A percentile compares a stretch with the other conserved stretches of the same genome.
Evolutionary conservation across 2,113 vertebrate genomes (phyloP).

Genomic region (Oreochromis aureus): DNA sequence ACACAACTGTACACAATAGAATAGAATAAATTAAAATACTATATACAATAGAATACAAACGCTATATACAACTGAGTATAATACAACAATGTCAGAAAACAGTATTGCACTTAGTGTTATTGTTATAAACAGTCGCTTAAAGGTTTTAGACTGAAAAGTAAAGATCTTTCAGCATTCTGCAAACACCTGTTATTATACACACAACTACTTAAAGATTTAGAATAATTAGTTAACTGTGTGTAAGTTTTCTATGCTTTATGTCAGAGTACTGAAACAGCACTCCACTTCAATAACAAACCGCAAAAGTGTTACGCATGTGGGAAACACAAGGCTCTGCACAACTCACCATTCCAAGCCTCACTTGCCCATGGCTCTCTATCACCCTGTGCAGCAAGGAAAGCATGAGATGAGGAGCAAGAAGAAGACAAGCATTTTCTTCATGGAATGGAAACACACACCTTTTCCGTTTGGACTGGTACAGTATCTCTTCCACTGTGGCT

Average conservation of each 20-base stretch:
- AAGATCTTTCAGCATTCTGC: neutral
- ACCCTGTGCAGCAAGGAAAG: constrained; percentile 71
- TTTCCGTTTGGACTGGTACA: constrained; percentile 92
- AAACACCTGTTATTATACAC: neutral
- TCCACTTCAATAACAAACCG: neutral
- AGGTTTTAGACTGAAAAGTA: neutral
- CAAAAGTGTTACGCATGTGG: neutral
- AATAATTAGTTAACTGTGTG: neutral
- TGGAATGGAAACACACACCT: constrained; percentile 48
- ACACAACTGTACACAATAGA: no score
- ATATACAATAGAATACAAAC: no score
- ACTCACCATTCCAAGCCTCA: constrained; percentile 91
- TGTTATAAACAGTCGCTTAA: neutral
- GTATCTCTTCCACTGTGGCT: constrained; percentile 91
- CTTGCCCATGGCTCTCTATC: constrained; percentile 86
- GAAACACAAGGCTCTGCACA: neutral
- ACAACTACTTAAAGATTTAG: neutral
- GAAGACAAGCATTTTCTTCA: neutral
- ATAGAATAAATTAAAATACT: no score
- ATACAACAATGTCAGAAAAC: no score
- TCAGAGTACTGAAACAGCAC: neutral
- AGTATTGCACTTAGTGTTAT: no score
- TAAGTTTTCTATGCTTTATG: neutral
- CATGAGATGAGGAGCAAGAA: neutral
- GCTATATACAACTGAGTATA: no score